Evolutionary conservation across 2,113 vertebrate species (phyloP).

Genomic region (Chelonoidis abingdonii): DNA sequence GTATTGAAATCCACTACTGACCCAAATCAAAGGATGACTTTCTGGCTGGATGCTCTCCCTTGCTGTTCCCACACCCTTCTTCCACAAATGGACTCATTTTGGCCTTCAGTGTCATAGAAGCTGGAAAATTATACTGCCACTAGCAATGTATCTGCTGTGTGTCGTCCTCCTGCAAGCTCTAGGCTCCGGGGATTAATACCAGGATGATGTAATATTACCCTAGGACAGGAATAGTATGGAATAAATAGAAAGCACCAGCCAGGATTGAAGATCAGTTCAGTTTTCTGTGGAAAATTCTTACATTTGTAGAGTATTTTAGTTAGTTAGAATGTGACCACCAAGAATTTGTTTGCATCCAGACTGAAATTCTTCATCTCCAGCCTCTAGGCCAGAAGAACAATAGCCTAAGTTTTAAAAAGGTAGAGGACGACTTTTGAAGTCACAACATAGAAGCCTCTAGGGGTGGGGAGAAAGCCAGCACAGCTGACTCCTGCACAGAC

Average conservation of each 20-base stretch:
- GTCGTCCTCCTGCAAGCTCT: not conserved
- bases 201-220: accelerated
- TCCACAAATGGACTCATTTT: not conserved
- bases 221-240: accelerated
- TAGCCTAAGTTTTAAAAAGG: slow-evolving; percentile 11
- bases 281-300: not conserved
- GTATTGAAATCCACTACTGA: slow-evolving; percentile 42
- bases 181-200: not conserved
- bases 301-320: slow-evolving; percentile 17
- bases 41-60: not conserved
- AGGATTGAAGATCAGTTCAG: not conserved
- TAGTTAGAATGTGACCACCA: not conserved
- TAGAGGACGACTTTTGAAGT: not conserved
- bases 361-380: not conserved
- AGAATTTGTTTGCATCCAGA: not conserved
- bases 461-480: not conserved
- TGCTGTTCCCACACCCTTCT: not conserved
- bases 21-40: slow-evolving; percentile 26
- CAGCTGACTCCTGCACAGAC: not conserved
- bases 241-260: not conserved
- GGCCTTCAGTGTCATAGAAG: not conserved
- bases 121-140: not conserved
- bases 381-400: not conserved
- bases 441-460: not conserved
- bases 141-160: not conserved